Base-by-base conservation (phyloP, 2,113 vertebrate species). In the Tricholaema leucomelas region DNA sequence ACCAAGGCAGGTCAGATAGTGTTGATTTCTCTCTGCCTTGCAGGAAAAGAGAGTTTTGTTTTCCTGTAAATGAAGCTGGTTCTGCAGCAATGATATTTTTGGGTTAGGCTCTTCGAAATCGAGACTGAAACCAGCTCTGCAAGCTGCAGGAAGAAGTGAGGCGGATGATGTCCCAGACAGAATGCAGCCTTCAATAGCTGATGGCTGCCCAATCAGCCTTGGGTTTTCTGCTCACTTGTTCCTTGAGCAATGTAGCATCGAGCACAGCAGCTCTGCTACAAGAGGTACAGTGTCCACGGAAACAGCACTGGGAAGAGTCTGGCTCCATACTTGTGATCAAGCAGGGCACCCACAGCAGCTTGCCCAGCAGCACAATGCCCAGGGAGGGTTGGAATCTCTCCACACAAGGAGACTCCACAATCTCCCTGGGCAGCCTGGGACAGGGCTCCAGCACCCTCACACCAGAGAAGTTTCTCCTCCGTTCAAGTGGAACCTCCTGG, bases 241-340 rank as follows among this genome's bases (percentile, higher is more conserved):
- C 28, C 9, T 2, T 20, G 12, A 56, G 16, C 0, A 0, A 31
- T 44, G 52, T 61, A 38, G 6, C 17, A 15, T 12, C 30, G 6
- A 2, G 2, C 7, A 30, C 30, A 88, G 19, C 36, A 17, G 21
- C 15, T 33, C 48, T 50, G 48, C 48, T 33, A 5, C 15, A 15
- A 31, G 67, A 50, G 20, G 17, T 38, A 15, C 10, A 9, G 19
- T 0, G 0, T 30, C n/a, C 36, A 4, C 3, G 28, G 14, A 10
- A 9, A 27, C 14, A 31, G 12, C 48, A 23, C 48, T 50, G 48
- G 48, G 48, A 50, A 44, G 17, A 44, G 42, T 18, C 42, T 44
- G 42, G 15, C 42, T 44, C 42, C 42, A 44, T 44, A 15, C 42
- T 44, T 44, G 16, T 44, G 42, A 18, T 44, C 42, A 44, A 44